Evolutionary conservation across 2,888 invertebrate species (phyloP).

Genomic region (Phymatocera aterrima): DNA sequence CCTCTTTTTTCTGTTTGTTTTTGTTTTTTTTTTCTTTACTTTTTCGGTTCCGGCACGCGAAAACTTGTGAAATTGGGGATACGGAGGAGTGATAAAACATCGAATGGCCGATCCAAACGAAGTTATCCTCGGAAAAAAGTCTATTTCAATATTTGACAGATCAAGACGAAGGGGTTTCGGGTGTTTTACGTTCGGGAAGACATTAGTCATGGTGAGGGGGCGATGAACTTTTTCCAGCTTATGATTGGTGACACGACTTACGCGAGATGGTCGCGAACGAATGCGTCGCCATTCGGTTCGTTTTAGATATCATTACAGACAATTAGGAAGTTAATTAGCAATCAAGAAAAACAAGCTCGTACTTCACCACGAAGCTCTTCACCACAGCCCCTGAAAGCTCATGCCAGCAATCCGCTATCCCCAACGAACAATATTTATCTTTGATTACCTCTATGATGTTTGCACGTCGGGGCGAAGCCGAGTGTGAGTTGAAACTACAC

Average conservation of each 20-base stretch:
- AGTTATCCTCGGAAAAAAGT: too few species aligned
- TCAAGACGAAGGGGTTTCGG: too few species aligned
- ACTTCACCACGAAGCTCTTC: conserved; percentile 57
- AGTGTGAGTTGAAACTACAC: conserved; percentile 27
- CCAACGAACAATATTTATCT: conserved; percentile 62
- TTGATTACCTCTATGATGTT: conserved; percentile 63
- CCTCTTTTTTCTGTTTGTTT: too few species aligned
- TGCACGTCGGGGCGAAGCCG: conserved; percentile 43
- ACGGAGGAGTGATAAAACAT: too few species aligned
- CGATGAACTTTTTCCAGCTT: background rate
- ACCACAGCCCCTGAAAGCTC: conserved; percentile 45
- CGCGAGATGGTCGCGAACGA: background rate
- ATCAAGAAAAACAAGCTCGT: conserved; percentile 61
- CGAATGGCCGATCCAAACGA: too few species aligned
- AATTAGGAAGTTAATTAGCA: conserved; percentile 58
- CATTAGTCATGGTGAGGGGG: too few species aligned
- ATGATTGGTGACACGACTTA: background rate
- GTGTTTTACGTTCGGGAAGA: too few species aligned
- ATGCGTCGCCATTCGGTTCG: background rate
- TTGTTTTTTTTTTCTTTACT: too few species aligned
- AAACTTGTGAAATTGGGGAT: too few species aligned
- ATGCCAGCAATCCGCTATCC: conserved; percentile 17
- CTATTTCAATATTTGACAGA: too few species aligned
- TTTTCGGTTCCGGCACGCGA: too few species aligned
- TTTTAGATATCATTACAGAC: conserved; percentile 27